Evolutionary conservation across 2,888 invertebrate species (phyloP).

Genomic region (Fragum whitleyi): DNA sequence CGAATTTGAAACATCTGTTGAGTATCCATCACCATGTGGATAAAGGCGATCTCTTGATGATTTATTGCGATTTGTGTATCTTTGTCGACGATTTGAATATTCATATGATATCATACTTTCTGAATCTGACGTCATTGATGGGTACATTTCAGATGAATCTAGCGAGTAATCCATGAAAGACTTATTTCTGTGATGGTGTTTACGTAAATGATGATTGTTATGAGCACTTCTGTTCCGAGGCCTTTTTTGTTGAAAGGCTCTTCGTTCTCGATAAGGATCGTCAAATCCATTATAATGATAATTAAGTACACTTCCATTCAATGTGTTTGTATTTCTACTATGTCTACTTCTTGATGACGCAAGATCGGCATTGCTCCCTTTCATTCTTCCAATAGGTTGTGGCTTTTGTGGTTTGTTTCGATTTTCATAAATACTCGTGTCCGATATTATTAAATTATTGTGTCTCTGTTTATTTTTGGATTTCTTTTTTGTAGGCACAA

Average conservation of each 20-base stretch:
- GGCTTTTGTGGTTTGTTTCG: slow-evolving; percentile 16
- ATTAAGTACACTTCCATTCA: slow-evolving; percentile 64
- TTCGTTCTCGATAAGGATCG: slow-evolving; percentile 61
- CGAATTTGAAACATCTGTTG: slow-evolving; percentile 68
- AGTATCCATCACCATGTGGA: slow-evolving; percentile 52
- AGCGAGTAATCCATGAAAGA: slow-evolving; percentile 51
- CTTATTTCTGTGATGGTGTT: neutral
- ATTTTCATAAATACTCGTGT: slow-evolving; percentile 48
- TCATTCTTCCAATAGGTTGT: slow-evolving; percentile 12
- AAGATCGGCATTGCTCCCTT: slow-evolving; percentile 63
- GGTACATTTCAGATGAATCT: slow-evolving; percentile 63
- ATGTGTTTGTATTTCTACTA: slow-evolving; percentile 72
- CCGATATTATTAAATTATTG: slow-evolving; percentile 41
- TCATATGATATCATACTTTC: slow-evolving; percentile 56
- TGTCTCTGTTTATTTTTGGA: slow-evolving; percentile 8
- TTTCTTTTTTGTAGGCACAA: neutral
- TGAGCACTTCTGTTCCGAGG: neutral
- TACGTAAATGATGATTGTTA: neutral
- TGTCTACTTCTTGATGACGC: slow-evolving; percentile 67
- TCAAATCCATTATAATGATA: slow-evolving; percentile 62
- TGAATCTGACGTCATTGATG: slow-evolving; percentile 55
- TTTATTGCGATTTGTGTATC: slow-evolving; percentile 24
- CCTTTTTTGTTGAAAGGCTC: neutral
- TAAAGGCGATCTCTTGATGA: slow-evolving; percentile 27
- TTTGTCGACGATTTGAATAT: slow-evolving; percentile 32